Evolutionary conservation across 2,797 vertebrate genomes (phyloP).

Genomic region (Sciaenops ocellatus): DNA sequence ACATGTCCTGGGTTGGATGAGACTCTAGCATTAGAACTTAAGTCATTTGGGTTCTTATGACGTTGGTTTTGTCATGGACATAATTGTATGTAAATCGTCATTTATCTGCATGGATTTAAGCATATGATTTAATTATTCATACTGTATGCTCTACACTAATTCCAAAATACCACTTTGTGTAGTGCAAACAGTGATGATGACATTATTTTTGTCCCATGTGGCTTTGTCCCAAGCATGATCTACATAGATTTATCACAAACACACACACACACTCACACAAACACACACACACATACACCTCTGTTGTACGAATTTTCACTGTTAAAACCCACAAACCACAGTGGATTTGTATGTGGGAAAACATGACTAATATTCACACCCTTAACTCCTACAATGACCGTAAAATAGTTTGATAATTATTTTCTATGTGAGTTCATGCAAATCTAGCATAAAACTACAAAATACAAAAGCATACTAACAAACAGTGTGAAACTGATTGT

Average conservation of each 20-base stretch:
- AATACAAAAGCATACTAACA: too few species aligned
- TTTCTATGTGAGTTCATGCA: conserved; percentile 6
- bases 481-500: not conserved
- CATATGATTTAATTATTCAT: not conserved
- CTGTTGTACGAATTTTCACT: not conserved
- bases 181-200: not conserved
- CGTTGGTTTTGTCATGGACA: not conserved
- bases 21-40: not conserved
- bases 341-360: conserved; percentile 30
- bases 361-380: conserved; percentile 38
- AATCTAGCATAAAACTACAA: not conserved
- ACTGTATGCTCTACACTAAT: not conserved
- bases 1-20: conserved; percentile 23
- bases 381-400: conserved; percentile 23
- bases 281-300: not conserved
- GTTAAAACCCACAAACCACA: conserved; percentile 28
- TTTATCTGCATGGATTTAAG: not conserved
- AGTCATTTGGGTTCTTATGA: not conserved
- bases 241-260: not conserved
- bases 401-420: conserved; percentile 35
- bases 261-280: not conserved
- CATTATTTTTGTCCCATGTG: conserved; percentile 5
- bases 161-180: not conserved
- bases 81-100: not conserved
- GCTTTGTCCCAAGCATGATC: not conserved